These are phyloP conservation scores for Leptonema lineaticorne DNA, from an alignment of 1,140 invertebrate genomes.

Conservation along the genomic window DNA sequence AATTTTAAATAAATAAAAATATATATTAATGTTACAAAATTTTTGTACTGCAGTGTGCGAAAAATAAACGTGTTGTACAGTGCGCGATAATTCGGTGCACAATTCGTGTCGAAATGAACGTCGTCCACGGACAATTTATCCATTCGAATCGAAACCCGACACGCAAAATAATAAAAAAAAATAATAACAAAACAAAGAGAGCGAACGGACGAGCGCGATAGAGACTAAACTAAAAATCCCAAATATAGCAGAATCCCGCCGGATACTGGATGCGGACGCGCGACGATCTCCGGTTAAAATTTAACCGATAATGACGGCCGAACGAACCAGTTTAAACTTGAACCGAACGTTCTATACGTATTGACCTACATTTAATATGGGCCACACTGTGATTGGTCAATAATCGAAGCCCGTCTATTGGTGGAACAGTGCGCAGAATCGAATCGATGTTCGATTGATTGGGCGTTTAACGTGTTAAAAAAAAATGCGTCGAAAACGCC, in stretches of 20 bases:
- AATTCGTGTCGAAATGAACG: constrained; percentile 19
- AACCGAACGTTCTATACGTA: no score
- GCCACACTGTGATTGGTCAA: constrained; percentile 19
- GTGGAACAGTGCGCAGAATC: constrained; percentile 19
- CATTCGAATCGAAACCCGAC: background rate
- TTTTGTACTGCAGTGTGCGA: background rate
- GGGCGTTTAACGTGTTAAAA: background rate
- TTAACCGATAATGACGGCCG: background rate
- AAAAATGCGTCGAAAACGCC: background rate
- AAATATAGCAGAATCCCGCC: no score
- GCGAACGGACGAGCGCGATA: no score
- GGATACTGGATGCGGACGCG: no score
- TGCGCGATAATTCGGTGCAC: constrained; percentile 14
- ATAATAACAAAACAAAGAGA: no score
- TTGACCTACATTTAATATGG: constrained; percentile 24
- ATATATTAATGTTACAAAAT: background rate
- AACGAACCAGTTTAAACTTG: no score
- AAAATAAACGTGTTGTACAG: constrained; percentile 8
- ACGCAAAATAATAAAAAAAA: no score
- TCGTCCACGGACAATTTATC: constrained; percentile 13
- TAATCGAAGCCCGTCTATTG: constrained; percentile 3
- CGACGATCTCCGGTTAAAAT: no score
- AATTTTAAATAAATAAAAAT: background rate
- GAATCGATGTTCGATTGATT: constrained; percentile 30
- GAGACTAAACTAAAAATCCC: no score